Evolutionary conservation across 1,140 invertebrate species (phyloP).

Genomic region (Metopolophium dirhodum): DNA sequence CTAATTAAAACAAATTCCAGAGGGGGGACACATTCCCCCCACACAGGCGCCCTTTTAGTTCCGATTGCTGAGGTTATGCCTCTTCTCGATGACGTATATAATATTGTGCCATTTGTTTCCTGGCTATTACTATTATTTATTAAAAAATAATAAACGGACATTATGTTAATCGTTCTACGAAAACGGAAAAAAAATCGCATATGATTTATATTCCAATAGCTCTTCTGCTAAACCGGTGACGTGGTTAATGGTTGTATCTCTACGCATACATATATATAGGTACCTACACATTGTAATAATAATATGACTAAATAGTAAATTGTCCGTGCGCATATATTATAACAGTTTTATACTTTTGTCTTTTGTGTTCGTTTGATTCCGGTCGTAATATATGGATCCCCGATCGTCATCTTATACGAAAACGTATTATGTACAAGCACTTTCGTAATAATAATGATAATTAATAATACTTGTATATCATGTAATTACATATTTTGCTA

Average conservation of each 20-base stretch:
- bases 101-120: neutral
- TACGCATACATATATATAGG: neutral
- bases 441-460: neutral
- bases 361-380: neutral
- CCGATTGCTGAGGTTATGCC: neutral
- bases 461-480: neutral
- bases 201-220: slow-evolving; percentile 9
- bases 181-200: neutral
- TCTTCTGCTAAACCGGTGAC: neutral
- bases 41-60: neutral
- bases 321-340: neutral
- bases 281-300: neutral
- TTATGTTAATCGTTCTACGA: neutral
- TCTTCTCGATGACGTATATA: neutral
- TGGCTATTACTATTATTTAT: neutral
- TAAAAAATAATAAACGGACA: neutral
- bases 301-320: neutral
- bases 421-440: neutral
- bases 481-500: neutral
- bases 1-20: neutral
- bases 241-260: neutral
- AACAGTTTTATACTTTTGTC: neutral
- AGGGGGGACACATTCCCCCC: neutral
- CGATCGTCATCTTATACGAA: neutral
- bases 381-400: neutral